phyloP scores from a whole-genome alignment of 2,797 vertebrate species.

The Clamator glandarius region DNA sequence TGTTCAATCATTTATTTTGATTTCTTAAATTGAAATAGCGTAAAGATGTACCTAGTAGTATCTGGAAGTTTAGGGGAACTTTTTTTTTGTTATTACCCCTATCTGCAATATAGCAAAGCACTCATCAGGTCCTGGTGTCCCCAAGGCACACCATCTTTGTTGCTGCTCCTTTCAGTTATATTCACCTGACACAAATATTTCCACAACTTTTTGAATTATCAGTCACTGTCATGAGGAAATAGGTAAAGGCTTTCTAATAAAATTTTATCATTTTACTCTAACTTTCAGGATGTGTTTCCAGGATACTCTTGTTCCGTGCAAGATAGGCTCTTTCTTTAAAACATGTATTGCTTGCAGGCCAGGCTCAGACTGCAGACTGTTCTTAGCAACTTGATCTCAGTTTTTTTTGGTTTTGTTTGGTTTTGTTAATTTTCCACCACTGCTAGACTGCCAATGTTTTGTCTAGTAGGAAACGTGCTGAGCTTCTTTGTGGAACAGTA shows the following conservation, averaged over 20 bases:
- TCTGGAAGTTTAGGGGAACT: neutral
- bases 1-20: neutral
- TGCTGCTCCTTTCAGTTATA: neutral
- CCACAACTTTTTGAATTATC: neutral
- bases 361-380: neutral
- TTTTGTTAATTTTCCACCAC: slow-evolving; percentile 15
- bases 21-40: neutral
- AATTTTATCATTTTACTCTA: neutral
- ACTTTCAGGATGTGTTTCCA: neutral
- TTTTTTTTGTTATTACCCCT: neutral
- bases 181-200: neutral
- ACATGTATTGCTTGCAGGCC: neutral
- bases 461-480: slow-evolving; percentile 14
- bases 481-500: slow-evolving; percentile 29
- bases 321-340: neutral
- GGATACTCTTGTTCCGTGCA: neutral
- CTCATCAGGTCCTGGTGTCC: neutral
- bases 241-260: neutral
- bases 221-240: neutral
- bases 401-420: slow-evolving; percentile 1
- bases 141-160: neutral
- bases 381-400: neutral
- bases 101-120: neutral
- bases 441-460: slow-evolving; percentile 5
- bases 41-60: neutral